A percentile compares a stretch with the other conserved stretches of the same genome.
phyloP scores from a whole-genome alignment of 2,113 vertebrate genomes.

The Tenebrosternarchus preto region DNA sequence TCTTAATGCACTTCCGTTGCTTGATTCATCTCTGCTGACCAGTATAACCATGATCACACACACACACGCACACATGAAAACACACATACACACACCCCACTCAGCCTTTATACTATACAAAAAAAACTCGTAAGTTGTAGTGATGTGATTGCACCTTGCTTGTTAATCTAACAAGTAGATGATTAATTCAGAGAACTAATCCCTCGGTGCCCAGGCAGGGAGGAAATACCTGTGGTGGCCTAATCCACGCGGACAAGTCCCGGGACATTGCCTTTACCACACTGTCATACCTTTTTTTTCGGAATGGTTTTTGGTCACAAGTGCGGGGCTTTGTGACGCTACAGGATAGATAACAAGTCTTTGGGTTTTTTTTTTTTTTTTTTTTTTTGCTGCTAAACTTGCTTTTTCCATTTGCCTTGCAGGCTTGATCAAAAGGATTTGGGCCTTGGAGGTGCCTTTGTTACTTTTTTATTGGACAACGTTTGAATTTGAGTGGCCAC shows the following conservation, averaged over 20 bases:
- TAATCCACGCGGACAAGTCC: constrained; percentile 51
- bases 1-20: constrained; percentile 43
- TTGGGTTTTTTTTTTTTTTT: constrained; percentile 32
- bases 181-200: constrained; percentile 76
- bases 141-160: constrained; percentile 67
- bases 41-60: constrained; percentile 18
- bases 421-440: constrained; percentile 32
- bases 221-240: constrained; percentile 63
- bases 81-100: constrained; percentile 12
- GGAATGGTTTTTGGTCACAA: constrained; percentile 72
- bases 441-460: constrained; percentile 29
- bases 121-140: constrained; percentile 47
- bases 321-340: constrained; percentile 57
- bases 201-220: constrained; percentile 65
- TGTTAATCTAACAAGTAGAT: constrained; percentile 77
- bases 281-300: constrained; percentile 67
- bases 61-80: constrained; percentile 23
- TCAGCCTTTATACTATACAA: constrained; percentile 34
- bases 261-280: constrained; percentile 58
- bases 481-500: constrained; percentile 22
- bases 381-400: constrained; percentile 49
- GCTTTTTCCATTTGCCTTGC: constrained; percentile 48
- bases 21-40: constrained; percentile 29
- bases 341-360: constrained; percentile 41
- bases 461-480: constrained; percentile 27